Base-by-base conservation (phyloP, 2,888 invertebrate genomes). In the Ophion ellenae region DNA sequence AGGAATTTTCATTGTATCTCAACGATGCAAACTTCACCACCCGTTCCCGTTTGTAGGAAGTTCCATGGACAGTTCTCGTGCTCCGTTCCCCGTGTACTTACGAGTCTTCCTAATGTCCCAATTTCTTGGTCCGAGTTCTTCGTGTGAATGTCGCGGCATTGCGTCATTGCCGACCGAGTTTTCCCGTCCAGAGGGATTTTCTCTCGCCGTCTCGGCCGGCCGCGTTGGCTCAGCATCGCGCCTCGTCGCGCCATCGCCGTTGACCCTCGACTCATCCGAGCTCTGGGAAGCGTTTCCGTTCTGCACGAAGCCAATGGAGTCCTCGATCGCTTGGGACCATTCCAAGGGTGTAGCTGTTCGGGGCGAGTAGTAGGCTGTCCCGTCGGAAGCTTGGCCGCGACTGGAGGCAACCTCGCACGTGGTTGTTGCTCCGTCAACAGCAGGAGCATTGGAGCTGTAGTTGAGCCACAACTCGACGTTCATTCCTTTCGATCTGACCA, bases 391-490 rank as follows among this genome's bases (percentile, higher is more conserved):
- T 47, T 17, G 14, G 17, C 7, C 7, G 20, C 24, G 53, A 53
- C 57, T 66, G 40, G 20, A 20, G 10, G 20, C 9, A 67, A 66
- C 9, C 28, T 57, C 53, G 64, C 53, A n/a, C 28, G 28, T 20
- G 14, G 57, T 10, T 11, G 71, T 73, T 32, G 32, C 57, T 11
- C 5, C 17, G n/a, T 36, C 11, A 47, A n/a, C n/a, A 47, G 10
- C 11, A 36, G 9, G 2, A 7, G 32, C 2, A 24, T 63, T 40
- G 47, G 1, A 10, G 17, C 57, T 57, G n/a, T 69, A 14, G n/a
- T 53, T 11, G 53, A 75, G 71, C 77, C 82, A 80, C 14, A 61
- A 47, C 32, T 61, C 61, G 36, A 67, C 74, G 67, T 84, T 53
- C 5, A 59, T 5, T 11, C 20, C 57, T n/a, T 75, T 83, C 40